Evolutionary conservation across 1,140 invertebrate genomes (phyloP).

Genomic region (Drosophila lini): DNA sequence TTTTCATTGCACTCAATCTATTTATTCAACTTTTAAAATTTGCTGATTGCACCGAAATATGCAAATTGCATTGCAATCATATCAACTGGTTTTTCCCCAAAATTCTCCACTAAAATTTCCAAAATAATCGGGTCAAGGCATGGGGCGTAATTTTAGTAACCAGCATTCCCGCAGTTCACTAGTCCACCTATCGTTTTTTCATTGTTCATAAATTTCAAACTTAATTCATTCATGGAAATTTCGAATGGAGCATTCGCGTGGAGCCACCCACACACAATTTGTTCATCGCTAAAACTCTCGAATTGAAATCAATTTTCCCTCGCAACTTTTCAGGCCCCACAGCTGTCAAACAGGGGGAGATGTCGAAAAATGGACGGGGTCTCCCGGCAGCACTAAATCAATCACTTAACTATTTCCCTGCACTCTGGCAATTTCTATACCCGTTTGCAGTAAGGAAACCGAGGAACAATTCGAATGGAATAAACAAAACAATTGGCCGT

Average conservation of each 20-base stretch:
- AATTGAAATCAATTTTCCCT: conserved; percentile 62
- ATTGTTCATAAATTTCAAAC: conserved; percentile 46
- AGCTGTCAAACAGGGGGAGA: conserved; percentile 32
- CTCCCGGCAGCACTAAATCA: conserved; percentile 59
- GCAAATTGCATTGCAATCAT: conserved; percentile 37
- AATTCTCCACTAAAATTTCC: conserved; percentile 1
- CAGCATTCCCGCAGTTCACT: neutral
- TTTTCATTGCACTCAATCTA: conserved; percentile 14
- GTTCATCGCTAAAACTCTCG: conserved; percentile 12
- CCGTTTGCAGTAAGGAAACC: conserved; percentile 20
- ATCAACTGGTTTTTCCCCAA: neutral
- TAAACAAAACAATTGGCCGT: conserved; percentile 58
- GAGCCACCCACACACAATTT: conserved; percentile 7
- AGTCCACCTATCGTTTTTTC: conserved; percentile 14
- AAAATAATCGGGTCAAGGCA: conserved; percentile 21
- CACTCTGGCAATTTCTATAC: conserved; percentile 50
- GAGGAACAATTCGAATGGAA: conserved; percentile 33
- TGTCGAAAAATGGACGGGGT: conserved; percentile 6
- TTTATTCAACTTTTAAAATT: conserved; percentile 33
- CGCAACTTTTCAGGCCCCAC: conserved; percentile 37
- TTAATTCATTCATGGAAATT: conserved; percentile 46
- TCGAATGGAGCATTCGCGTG: neutral
- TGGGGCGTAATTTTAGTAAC: conserved; percentile 1
- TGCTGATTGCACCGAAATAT: conserved; percentile 35
- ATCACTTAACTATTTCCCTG: conserved; percentile 69